phyloP scores from a whole-genome alignment of 1,140 invertebrate species.

The Leptonema lineaticorne region DNA sequence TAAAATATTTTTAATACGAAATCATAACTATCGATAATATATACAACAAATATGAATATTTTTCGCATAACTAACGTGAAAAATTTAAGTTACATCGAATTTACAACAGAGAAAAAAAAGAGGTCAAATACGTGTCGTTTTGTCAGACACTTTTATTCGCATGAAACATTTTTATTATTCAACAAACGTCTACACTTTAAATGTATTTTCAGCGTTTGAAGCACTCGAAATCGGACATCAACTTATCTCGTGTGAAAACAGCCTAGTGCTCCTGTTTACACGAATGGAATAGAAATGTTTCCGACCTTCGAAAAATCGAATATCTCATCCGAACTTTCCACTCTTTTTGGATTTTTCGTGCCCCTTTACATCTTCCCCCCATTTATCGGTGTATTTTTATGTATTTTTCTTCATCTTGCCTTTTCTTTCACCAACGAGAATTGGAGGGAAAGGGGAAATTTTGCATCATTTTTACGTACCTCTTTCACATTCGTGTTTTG shows the following conservation, averaged over 20 bases:
- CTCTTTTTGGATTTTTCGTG: not conserved
- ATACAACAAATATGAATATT: no score
- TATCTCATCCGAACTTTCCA: not conserved
- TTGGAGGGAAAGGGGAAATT: no score
- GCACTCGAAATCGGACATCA: constrained; percentile 8
- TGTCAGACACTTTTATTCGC: not conserved
- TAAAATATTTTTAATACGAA: no score
- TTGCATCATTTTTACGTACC: no score
- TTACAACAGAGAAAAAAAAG: no score
- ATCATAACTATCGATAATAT: no score
- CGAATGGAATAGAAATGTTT: constrained; percentile 1
- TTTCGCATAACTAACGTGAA: no score
- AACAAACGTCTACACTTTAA: not conserved
- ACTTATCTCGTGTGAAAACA: constrained; percentile 8
- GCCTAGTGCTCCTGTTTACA: not conserved
- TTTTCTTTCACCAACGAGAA: no score
- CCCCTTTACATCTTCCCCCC: no score
- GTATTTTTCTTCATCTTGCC: no score
- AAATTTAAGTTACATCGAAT: not conserved
- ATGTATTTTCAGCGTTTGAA: constrained; percentile 13
- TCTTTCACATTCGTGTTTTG: no score
- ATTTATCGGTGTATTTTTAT: no score
- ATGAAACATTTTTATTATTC: constrained; percentile 5
- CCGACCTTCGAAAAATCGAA: constrained; percentile 11
- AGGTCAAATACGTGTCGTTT: not conserved